Evolutionary conservation across 1,140 invertebrate genomes (phyloP), one percentile per base, ranked within the genome.

Genomic region (Heliothis virescens): DNA sequence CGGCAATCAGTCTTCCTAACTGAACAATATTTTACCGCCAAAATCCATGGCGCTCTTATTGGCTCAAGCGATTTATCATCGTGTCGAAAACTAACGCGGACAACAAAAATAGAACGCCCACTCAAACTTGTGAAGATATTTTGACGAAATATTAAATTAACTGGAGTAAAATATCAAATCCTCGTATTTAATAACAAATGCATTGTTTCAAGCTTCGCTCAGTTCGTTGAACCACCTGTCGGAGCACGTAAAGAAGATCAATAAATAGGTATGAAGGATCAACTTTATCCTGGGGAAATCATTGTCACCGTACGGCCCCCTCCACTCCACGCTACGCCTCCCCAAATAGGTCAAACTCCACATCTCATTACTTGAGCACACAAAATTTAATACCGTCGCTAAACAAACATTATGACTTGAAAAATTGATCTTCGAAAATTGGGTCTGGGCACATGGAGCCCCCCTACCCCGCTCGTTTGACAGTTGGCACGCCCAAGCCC

Each of bases 371-470:
- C 74, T 79, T 82, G 71, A 75, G 69, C 65, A 83, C 71, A 84
- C 62, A 82, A 67, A 81, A 82, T 82, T 77, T 65, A 73, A 67
- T 71, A 73, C 34, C 13, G 34, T n/a, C 15, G 63, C 83, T 59
- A 84, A 84, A 83, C 78, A 84, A 85, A 83, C 80, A 67, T 79
- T 59, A 60, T 67, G 21, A 57, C 21, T 73, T 48, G 16, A 47
- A 88, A 88, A 90, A 87, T 87, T 90, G 82, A 89, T 88, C 87
- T 83, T 84, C 71, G 59, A 79, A 73, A 82, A 79, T 69, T 80
- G 77, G 60, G n/a, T 80, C 89, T 88, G 87, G 91, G 91, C 91
- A 91, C 89, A 90, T 90, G 90, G 84, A 62, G 50, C 86, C 87
- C 67, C 88, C 63, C 81, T 74, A 86, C 84, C 84, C 86, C 86